Evolutionary conservation across 2,797 vertebrate genomes (phyloP), one percentile per base, ranked within the genome.

Genomic region (Channallabes apus): DNA sequence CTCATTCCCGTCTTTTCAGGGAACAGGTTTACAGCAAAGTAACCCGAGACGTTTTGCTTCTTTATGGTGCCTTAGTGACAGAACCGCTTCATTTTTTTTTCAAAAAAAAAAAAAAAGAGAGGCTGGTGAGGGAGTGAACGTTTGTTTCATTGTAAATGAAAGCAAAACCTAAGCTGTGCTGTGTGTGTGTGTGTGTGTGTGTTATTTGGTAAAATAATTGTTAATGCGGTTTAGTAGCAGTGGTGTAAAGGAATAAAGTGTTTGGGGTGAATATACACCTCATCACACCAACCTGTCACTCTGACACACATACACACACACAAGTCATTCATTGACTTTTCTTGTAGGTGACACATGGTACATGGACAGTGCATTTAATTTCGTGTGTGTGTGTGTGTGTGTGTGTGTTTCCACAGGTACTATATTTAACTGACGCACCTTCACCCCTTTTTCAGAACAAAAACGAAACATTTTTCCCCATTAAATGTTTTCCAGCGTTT

Each of bases 401-500:
- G 68, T 38, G 68, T 38, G 65, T 68, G 61, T 32, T 24, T 8
- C 51, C n/a, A 54, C 6, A 18, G 12, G 27, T 18, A 17, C 24
- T 3, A 46, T 73, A n/a, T 54, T 18, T 46, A 46, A 24, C n/a
- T 46, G 20, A n/a, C 14, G 29, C 58, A 15, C 22, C 18, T n/a
- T 64, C 27, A 27, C 29, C 20, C 15, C 32, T 61, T 46, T 46
- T 46, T 24, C 22, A 38, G 38, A 62, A 38, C 76, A 61, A 78
- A 78, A 75, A 56, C 0, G 29, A 4, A 35, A 78, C 38, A 61
- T 38, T 61, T 78, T 46, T 46, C 46, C 46, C 27, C 73, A 58
- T 77, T 32, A 78, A 35, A 64, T 24, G 5, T 80, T 80, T 64
- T 64, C 59, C 59, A 79, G 77, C 41, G 41, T 79, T 62, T 62